Conservation (phyloP, 2,113 vertebrate species). For the Casuarius casuarius region DNA sequence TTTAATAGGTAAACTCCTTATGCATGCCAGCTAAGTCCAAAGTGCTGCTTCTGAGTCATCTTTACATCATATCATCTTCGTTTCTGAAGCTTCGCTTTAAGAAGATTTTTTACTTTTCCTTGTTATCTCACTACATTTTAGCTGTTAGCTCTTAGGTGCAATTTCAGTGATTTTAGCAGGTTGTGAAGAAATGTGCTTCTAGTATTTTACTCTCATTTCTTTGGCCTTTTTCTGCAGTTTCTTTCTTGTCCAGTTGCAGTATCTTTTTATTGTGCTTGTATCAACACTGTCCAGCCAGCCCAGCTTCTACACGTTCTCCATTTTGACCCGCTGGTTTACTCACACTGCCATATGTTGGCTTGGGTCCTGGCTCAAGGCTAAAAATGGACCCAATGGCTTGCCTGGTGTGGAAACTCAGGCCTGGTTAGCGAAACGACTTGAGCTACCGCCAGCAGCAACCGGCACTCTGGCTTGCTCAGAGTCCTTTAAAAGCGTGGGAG, state of each 20-base stretch:
- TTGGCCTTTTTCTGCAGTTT: not conserved
- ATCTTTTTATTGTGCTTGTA: not conserved
- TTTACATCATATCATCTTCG: not conserved
- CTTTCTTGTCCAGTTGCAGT: not conserved
- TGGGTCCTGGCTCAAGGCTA: not conserved
- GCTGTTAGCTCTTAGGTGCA: not conserved
- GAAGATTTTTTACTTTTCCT: not conserved
- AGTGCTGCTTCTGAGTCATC: not conserved
- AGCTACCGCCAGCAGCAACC: not conserved
- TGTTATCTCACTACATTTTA: not conserved
- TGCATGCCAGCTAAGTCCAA: not conserved
- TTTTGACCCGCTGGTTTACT: not conserved
- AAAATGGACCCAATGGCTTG: not conserved
- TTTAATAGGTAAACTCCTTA: not conserved
- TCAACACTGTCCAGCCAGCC: not conserved
- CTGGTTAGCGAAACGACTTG: not conserved
- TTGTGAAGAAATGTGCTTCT: not conserved
- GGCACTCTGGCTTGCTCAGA: fast-evolving
- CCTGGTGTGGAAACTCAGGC: not conserved
- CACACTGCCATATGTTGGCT: not conserved
- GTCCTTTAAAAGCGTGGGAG: not conserved
- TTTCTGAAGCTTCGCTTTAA: conserved; percentile 7
- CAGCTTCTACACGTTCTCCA: not conserved
- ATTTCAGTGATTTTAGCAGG: not conserved
- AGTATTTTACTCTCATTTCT: not conserved